Conservation (phyloP, 1,140 invertebrate species). For the Pseudoatta argentina region DNA sequence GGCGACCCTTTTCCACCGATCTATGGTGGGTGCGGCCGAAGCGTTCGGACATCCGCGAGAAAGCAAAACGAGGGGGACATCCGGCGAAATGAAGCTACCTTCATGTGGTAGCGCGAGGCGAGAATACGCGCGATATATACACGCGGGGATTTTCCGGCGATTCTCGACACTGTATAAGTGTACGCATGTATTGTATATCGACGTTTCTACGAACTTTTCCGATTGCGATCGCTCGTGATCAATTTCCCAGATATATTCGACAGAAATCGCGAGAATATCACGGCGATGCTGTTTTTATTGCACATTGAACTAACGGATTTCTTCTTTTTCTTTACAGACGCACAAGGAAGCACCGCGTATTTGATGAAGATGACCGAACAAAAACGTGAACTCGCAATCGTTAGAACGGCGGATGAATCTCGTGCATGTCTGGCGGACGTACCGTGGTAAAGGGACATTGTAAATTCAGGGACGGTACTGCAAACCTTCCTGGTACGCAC, state of each 20-base stretch:
- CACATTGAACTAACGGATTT: neutral
- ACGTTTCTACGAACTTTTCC: neutral
- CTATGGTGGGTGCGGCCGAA: slow-evolving; percentile 58
- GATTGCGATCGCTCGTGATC: neutral
- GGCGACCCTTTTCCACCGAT: slow-evolving; percentile 50
- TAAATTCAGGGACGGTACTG: slow-evolving; percentile 53
- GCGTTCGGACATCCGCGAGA: slow-evolving; percentile 42
- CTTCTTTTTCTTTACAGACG: neutral
- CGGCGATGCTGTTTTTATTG: slow-evolving; percentile 4
- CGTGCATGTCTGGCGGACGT: slow-evolving; percentile 32
- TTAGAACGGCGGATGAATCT: slow-evolving; percentile 21
- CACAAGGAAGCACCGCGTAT: neutral
- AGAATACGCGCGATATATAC: slow-evolving; percentile 15
- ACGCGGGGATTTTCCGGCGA: neutral
- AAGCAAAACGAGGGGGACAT: slow-evolving; percentile 42
- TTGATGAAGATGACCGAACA: slow-evolving; percentile 24
- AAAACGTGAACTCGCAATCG: slow-evolving; percentile 39
- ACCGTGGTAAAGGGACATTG: slow-evolving; percentile 37
- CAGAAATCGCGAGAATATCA: neutral
- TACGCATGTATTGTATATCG: neutral
- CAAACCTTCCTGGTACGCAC: slow-evolving; percentile 44
- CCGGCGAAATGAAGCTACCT: slow-evolving; percentile 32
- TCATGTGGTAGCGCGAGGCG: slow-evolving; percentile 31
- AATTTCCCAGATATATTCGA: neutral
- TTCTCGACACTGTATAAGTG: neutral